A percentile compares a stretch with the other conserved stretches of the same genome.
phyloP scores from a whole-genome alignment of 2,888 invertebrate species.

The Gasteruption jaculator region DNA sequence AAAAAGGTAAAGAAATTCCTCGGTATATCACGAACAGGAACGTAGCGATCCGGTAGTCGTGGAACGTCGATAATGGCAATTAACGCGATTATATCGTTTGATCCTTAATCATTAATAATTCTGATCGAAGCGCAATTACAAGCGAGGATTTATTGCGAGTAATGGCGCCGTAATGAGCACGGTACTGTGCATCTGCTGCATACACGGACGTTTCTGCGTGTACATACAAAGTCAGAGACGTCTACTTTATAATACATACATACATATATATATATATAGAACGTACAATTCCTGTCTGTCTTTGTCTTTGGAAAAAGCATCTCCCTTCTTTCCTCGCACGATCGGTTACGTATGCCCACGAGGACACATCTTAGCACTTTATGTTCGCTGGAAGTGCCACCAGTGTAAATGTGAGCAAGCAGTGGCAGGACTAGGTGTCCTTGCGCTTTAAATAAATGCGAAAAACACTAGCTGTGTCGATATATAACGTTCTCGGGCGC shows the following conservation, averaged over 20 bases:
- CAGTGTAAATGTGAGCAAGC: no score
- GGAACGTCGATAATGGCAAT: conserved; percentile 26
- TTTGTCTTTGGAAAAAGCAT: no score
- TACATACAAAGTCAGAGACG: no score
- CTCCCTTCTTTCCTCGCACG: conserved; percentile 10
- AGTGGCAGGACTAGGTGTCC: conserved; percentile 44
- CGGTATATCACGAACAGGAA: no score
- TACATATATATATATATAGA: no score
- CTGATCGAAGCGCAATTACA: conserved; percentile 36
- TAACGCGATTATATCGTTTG: conserved; percentile 40
- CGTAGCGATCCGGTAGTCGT: no score
- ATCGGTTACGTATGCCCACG: conserved; percentile 40
- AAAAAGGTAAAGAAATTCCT: no score
- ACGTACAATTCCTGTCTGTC: no score
- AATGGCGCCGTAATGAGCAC: conserved; percentile 35
- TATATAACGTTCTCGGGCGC: conserved; percentile 16
- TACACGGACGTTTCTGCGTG: no score
- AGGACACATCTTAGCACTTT: conserved; percentile 47
- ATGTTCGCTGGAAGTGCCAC: conserved; percentile 38
- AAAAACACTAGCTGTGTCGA: conserved; percentile 34
- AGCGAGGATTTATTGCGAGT: conserved; percentile 39
- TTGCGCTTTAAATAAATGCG: conserved; percentile 48
- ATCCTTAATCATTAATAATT: conserved; percentile 40
- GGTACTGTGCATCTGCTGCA: no score
- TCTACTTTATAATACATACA: no score